These are phyloP conservation scores for Diacarnus erythraeanus DNA, from an alignment of 37 sponge, comb jelly and placozoan genomes.

Conservation along the genomic window DNA sequence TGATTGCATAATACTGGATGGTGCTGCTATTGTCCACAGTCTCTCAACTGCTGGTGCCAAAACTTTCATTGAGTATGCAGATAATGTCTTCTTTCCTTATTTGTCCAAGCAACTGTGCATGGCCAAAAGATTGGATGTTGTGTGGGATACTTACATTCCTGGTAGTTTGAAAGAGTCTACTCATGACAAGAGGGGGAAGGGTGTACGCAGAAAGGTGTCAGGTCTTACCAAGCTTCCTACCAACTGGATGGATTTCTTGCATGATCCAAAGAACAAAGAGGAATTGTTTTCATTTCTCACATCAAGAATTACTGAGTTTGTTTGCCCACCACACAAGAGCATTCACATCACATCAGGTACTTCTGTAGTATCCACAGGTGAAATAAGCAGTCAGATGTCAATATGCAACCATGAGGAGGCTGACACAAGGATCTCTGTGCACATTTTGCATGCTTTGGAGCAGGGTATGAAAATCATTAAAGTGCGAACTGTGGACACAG, in stretches of 20 bases:
- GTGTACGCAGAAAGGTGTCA: not conserved
- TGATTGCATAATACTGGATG: conserved; percentile 17
- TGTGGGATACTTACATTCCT: conserved; percentile 5
- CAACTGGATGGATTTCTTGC: not conserved
- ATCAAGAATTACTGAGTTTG: not conserved
- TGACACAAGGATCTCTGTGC: not conserved
- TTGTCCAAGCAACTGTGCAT: not conserved
- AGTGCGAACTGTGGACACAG: conserved; percentile 25
- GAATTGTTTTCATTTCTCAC: conserved; percentile 1
- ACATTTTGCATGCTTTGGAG: conserved; percentile 9
- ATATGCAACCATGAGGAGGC: conserved; percentile 21
- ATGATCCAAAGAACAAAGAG: not conserved
- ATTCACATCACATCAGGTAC: not conserved
- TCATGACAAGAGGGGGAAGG: not conserved
- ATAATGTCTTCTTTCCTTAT: conserved; percentile 1
- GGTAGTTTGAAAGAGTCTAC: not conserved
- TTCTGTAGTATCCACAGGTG: not conserved
- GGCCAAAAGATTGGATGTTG: not conserved
- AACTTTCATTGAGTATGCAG: conserved; percentile 12
- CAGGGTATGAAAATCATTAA: not conserved
- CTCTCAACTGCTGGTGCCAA: not conserved
- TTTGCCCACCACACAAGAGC: not conserved
- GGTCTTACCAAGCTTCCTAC: not conserved
- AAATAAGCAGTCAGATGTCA: not conserved
- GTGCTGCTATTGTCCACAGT: conserved; percentile 20